These are phyloP conservation scores for Anolis carolinensis DNA, from an alignment of 2,113 vertebrate genomes.

Conservation along the genomic window DNA sequence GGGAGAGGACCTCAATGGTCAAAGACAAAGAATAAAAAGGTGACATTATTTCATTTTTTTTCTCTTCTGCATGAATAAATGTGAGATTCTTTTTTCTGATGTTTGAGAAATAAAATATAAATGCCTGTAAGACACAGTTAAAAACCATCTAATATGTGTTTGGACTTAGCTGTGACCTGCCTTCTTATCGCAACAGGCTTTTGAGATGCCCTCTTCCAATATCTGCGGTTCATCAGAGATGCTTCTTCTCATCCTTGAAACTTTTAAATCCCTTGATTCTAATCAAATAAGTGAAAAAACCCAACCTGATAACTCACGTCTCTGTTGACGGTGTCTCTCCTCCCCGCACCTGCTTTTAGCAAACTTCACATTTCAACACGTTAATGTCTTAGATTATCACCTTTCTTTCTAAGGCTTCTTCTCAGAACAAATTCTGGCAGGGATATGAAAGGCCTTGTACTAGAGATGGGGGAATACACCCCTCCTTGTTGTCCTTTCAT, in stretches of 20 bases:
- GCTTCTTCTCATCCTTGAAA: constrained; percentile 1
- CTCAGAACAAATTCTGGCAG: constrained; percentile 72
- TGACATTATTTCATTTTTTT: no score
- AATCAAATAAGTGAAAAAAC: background rate
- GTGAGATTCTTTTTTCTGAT: no score
- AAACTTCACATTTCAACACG: constrained; percentile 71
- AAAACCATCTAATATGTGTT: background rate
- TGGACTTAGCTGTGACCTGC: constrained; percentile 6
- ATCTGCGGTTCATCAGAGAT: background rate
- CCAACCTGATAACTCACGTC: background rate
- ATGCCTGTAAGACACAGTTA: no score
- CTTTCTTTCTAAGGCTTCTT: constrained; percentile 66
- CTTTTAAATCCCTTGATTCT: constrained; percentile 9
- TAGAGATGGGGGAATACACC: no score
- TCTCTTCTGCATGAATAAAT: no score
- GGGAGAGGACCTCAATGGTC: no score
- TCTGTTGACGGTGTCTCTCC: background rate
- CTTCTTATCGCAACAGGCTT: background rate
- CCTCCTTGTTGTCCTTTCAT: no score
- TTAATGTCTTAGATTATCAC: constrained; percentile 73
- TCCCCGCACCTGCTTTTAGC: constrained; percentile 4
- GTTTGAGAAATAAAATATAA: no score
- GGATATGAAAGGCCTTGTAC: constrained; percentile 56
- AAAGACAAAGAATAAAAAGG: no score
- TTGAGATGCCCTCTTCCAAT: background rate